Evolutionary conservation across 2,113 vertebrate species (phyloP).

Genomic region (Laticauda laticaudata): DNA sequence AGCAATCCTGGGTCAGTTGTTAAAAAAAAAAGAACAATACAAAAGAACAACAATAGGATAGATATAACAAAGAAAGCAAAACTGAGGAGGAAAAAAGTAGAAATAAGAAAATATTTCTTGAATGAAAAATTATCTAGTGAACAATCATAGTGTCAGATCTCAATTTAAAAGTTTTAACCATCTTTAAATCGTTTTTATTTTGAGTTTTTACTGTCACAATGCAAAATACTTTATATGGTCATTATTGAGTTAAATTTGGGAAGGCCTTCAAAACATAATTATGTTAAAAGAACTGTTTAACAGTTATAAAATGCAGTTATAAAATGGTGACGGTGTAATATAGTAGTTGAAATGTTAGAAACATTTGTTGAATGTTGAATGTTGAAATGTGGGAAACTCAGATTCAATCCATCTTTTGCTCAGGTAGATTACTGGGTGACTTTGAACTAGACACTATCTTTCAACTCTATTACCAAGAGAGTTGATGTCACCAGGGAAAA

Average conservation of each 20-base stretch:
- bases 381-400: neutral
- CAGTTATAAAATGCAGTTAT: neutral
- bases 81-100: neutral
- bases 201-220: neutral
- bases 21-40: neutral
- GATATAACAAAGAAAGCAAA: neutral
- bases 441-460: neutral
- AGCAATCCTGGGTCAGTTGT: neutral
- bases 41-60: neutral
- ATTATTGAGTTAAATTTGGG: neutral
- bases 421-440: neutral
- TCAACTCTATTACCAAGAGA: neutral
- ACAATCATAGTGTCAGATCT: neutral
- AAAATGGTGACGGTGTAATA: neutral
- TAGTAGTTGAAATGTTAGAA: neutral
- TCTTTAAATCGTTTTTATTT: neutral
- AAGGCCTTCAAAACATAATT: neutral
- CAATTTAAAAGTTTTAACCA: neutral
- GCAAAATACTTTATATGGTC: neutral
- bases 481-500: neutral
- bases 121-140: neutral
- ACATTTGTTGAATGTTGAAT: too few relatives aligned
- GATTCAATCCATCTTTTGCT: neutral
- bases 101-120: neutral
- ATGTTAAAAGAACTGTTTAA: neutral